Percentiles rank a stretch among this genome's conserved stretches.
Conservation (phyloP, 2,113 vertebrate genomes). For the Chloropsis hardwickii region DNA sequence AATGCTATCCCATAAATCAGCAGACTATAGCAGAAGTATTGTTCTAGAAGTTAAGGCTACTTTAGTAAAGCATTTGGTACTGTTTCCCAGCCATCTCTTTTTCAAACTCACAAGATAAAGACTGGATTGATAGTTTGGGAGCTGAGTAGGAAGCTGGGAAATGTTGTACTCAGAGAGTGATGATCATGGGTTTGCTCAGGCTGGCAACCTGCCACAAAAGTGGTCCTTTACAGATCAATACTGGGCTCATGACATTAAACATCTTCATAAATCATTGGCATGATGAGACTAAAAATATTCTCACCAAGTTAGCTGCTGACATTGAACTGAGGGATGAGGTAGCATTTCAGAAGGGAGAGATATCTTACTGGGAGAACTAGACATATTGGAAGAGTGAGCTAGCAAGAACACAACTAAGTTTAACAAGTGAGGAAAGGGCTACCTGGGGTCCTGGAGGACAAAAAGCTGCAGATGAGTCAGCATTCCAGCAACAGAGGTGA, state of each 20-base stretch:
- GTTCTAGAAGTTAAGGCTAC: not conserved
- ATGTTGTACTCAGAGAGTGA: accelerated
- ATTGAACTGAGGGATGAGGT: not conserved
- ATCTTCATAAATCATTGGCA: not conserved
- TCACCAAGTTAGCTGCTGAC: not conserved
- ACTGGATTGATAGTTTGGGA: not conserved
- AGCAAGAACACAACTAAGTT: not conserved
- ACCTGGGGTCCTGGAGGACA: not conserved
- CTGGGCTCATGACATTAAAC: accelerated
- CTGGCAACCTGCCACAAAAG: not conserved
- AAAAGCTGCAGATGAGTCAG: not conserved
- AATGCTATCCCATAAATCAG: not conserved
- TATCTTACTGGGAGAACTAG: not conserved
- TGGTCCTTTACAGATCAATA: not conserved
- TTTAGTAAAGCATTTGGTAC: not conserved
- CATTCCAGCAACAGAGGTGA: not conserved
- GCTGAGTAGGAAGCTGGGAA: not conserved
- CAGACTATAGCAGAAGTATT: not conserved
- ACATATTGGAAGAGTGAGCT: not conserved
- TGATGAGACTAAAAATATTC: not conserved
- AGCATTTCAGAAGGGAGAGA: not conserved
- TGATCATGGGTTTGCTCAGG: not conserved
- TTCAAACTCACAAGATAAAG: not conserved
- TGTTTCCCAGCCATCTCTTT: not conserved
- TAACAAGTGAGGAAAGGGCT: not conserved